phyloP scores from a whole-genome alignment of 2,113 vertebrate genomes.

The Himantopus leucocephalus region DNA sequence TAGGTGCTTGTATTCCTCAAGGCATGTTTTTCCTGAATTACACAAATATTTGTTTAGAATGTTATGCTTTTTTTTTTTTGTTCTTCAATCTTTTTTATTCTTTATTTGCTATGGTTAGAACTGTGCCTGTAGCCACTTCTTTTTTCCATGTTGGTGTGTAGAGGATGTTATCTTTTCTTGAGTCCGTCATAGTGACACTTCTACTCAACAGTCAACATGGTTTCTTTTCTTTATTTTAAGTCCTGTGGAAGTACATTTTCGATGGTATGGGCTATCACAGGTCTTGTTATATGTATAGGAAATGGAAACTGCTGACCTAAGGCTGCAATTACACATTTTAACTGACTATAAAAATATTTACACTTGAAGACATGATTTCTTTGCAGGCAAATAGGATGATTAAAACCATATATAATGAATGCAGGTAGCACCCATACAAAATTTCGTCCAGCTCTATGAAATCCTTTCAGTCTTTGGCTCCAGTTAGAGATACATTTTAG shows the following conservation, averaged over 20 bases:
- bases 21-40: background rate
- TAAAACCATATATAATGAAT: background rate
- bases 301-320: background rate
- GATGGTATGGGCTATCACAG: background rate
- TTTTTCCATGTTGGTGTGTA: background rate
- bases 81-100: background rate
- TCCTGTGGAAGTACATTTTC: background rate
- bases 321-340: background rate
- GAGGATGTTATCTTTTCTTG: background rate
- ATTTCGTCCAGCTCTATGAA: background rate
- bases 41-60: background rate
- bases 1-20: background rate
- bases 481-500: background rate
- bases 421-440: background rate
- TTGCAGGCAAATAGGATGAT: background rate
- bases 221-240: background rate
- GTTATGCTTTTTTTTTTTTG: background rate
- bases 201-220: background rate
- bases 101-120: background rate
- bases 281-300: background rate
- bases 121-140: background rate
- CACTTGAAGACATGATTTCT: background rate
- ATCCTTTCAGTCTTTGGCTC: background rate
- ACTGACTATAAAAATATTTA: background rate
- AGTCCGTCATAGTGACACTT: background rate